Evolutionary conservation across 2,113 vertebrate genomes (phyloP).

Genomic region (Glaucidium brasilianum): DNA sequence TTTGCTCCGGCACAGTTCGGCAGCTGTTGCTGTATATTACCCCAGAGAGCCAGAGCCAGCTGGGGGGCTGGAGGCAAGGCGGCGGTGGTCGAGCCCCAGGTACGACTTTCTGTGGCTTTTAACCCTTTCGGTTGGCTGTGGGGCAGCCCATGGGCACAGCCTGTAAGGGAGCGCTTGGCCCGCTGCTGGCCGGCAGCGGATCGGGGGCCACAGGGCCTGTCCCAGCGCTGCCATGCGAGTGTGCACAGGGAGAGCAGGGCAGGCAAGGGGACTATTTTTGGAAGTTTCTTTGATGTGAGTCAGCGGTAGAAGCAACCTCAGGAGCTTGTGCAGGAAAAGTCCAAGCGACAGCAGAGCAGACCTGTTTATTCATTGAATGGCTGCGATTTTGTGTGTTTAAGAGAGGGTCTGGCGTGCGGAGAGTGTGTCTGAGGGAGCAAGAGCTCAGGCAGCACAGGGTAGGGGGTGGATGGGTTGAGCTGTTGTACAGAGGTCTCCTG

Average conservation of each 20-base stretch:
- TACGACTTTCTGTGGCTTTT: not conserved
- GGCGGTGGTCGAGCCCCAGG: not conserved
- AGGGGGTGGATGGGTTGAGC: not conserved
- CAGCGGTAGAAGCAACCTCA: not conserved
- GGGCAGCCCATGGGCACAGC: not conserved
- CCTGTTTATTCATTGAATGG: not conserved
- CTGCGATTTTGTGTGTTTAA: not conserved
- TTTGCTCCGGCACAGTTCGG: slow-evolving; percentile 43
- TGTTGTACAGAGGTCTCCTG: not conserved
- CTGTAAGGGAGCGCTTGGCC: rapidly evolving
- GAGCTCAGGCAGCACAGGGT: not conserved
- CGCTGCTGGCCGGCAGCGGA: rapidly evolving
- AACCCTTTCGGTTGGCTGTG: rapidly evolving
- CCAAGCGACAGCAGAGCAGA: not conserved
- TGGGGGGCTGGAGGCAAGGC: not conserved
- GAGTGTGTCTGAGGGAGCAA: rapidly evolving
- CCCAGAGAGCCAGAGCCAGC: not conserved
- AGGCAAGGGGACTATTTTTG: slow-evolving; percentile 14
- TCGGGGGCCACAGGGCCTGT: rapidly evolving
- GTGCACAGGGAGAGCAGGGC: not conserved
- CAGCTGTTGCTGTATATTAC: slow-evolving; percentile 72
- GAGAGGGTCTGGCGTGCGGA: not conserved
- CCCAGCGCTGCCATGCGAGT: rapidly evolving
- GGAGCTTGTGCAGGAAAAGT: not conserved
- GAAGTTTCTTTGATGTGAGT: slow-evolving; percentile 45